A percentile compares a stretch with the other conserved stretches of the same genome.
Conservation (phyloP, 2,888 invertebrate species). For the Pterostichus madidus region DNA sequence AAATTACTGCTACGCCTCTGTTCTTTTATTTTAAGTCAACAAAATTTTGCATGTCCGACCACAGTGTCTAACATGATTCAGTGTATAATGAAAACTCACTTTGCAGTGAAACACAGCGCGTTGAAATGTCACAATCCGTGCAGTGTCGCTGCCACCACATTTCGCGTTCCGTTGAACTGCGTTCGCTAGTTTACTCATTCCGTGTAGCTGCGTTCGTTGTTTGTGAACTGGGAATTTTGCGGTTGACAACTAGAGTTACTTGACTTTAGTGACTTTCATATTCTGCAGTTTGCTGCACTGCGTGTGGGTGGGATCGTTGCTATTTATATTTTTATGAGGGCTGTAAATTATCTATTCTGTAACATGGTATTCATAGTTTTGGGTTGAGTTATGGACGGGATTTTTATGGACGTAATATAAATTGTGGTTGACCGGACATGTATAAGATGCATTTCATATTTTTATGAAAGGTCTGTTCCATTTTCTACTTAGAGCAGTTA, state of each 20-base stretch:
- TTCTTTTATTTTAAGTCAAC: no score
- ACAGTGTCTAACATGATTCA: no score
- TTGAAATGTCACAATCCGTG: no score
- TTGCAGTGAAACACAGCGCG: no score
- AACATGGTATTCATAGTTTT: background rate
- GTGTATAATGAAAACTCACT: no score
- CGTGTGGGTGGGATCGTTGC: background rate
- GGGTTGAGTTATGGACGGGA: background rate
- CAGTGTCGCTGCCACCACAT: slow-evolving; percentile 2
- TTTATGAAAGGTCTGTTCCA: no score
- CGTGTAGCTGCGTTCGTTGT: no score
- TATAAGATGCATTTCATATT: no score
- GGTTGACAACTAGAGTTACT: background rate
- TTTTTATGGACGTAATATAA: slow-evolving; percentile 16
- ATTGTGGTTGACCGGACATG: background rate
- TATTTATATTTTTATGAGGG: slow-evolving; percentile 27
- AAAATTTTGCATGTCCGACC: no score
- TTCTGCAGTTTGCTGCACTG: background rate
- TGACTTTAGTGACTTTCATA: slow-evolving; percentile 15
- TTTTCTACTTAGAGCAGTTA: no score
- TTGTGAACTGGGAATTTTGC: background rate
- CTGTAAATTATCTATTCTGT: slow-evolving; percentile 10
- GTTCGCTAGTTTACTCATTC: background rate
- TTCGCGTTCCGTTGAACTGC: background rate
- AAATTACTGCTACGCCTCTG: no score